phyloP scores from a whole-genome alignment of 35 echinoderm and acorn worm genomes.

The Anneissia japonica region DNA sequence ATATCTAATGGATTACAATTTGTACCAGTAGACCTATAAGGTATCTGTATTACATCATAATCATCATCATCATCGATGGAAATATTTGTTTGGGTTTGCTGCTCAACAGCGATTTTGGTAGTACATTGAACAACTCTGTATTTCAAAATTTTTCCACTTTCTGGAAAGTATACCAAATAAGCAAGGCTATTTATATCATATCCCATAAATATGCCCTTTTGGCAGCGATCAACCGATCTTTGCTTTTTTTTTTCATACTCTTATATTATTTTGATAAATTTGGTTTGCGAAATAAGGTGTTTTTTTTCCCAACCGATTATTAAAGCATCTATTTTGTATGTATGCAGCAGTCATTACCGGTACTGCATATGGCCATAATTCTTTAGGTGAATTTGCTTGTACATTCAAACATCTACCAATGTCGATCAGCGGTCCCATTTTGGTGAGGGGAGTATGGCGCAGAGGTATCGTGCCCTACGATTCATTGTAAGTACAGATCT shows the following conservation, averaged over 20 bases:
- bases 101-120: background rate
- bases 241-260: conserved; percentile 4
- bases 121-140: conserved; percentile 26
- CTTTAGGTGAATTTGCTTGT: conserved; percentile 21
- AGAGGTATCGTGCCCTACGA: background rate
- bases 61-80: background rate
- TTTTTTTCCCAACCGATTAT: background rate
- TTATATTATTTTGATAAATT: conserved; percentile 30
- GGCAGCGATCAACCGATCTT: background rate
- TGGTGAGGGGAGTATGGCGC: background rate
- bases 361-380: conserved; percentile 39
- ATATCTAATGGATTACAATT: background rate
- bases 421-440: background rate
- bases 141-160: conserved; percentile 17
- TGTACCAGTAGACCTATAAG: no score
- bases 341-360: conserved; percentile 32
- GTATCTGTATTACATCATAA: background rate
- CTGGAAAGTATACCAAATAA: background rate
- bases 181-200: background rate
- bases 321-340: conserved; percentile 43
- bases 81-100: background rate
- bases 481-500: background rate
- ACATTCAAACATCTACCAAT: conserved; percentile 39
- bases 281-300: conserved; percentile 20
- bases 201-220: conserved; percentile 3